Percentiles rank a stretch among this genome's conserved stretches.
phyloP scores from a whole-genome alignment of 1,140 invertebrate genomes.

The Diachasmimorpha longicaudata region DNA sequence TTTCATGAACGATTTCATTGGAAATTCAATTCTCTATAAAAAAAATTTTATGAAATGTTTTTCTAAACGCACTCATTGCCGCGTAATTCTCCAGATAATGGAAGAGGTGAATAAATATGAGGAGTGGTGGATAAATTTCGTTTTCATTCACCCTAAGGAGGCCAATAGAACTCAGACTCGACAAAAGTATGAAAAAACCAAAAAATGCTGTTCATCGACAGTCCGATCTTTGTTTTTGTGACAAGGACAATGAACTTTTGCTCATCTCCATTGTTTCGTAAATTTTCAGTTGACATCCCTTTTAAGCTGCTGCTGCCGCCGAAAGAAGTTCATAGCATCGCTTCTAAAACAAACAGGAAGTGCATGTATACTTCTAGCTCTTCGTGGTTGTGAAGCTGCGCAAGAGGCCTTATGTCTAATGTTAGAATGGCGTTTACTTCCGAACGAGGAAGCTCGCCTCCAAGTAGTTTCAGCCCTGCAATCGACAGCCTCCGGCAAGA shows the following conservation, averaged over 20 bases:
- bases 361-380: conserved; percentile 77
- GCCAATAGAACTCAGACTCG: too few relatives aligned
- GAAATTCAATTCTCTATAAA: background rate
- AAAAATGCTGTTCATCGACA: too few relatives aligned
- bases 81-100: background rate
- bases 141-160: too few relatives aligned
- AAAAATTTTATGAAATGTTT: too few relatives aligned
- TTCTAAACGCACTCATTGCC: too few relatives aligned
- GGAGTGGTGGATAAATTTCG: too few relatives aligned
- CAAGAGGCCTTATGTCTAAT: conserved; percentile 80
- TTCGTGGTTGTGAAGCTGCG: conserved; percentile 73
- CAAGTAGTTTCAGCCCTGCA: conserved; percentile 85
- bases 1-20: background rate
- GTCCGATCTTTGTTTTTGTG: too few relatives aligned
- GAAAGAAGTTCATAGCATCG: conserved; percentile 78
- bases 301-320: conserved; percentile 77
- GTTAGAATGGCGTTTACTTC: conserved; percentile 79
- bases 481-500: conserved; percentile 74
- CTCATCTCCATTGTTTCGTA: conserved; percentile 23
- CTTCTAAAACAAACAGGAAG: conserved; percentile 74
- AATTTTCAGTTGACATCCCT: conserved; percentile 73
- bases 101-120: too few relatives aligned
- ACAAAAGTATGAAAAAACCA: too few relatives aligned
- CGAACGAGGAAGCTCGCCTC: conserved; percentile 72
- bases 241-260: background rate